Conservation (phyloP, 2,888 invertebrate species). For the Candidula unifasciata region DNA sequence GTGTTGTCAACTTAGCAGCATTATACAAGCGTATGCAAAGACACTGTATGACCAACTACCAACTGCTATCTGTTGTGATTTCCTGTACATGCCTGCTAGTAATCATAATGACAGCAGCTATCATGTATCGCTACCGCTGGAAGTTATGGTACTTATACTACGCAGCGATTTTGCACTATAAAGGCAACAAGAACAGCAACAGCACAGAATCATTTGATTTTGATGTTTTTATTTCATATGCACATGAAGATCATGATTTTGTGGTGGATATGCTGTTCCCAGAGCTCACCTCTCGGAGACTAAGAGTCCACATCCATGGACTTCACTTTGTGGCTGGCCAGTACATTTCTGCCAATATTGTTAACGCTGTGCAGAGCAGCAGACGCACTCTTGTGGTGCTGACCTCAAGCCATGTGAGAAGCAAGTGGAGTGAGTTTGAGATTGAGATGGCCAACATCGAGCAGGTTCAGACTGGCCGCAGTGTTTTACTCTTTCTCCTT, state of each 20-base stretch:
- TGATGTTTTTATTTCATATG: slow-evolving; percentile 51
- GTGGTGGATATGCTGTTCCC: slow-evolving; percentile 20
- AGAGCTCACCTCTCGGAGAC: not conserved
- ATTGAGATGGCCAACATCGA: slow-evolving; percentile 54
- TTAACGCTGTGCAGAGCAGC: slow-evolving; percentile 42
- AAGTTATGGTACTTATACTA: slow-evolving; percentile 47
- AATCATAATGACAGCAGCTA: not conserved
- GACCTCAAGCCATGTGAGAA: slow-evolving; percentile 26
- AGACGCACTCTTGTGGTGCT: slow-evolving; percentile 50
- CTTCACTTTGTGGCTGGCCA: slow-evolving; percentile 41
- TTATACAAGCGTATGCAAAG: not conserved
- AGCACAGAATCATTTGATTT: slow-evolving; percentile 10
- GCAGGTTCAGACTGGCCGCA: slow-evolving; percentile 33
- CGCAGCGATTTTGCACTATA: slow-evolving; percentile 22
- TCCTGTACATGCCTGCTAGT: not conserved
- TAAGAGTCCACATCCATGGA: slow-evolving; percentile 42
- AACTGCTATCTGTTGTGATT: slow-evolving; percentile 10
- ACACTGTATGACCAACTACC: slow-evolving; percentile 15
- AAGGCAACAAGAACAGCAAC: not conserved
- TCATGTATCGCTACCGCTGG: slow-evolving; percentile 49
- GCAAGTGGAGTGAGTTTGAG: slow-evolving; percentile 52
- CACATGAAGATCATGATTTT: slow-evolving; percentile 41
- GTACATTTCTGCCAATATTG: slow-evolving; percentile 49
- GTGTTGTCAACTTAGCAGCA: not conserved
- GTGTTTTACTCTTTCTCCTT: slow-evolving; percentile 46